Evolutionary conservation across 2,797 vertebrate species (phyloP), one percentile per base, ranked within the genome.

Genomic region (Cryptoblepharus egeriae): DNA sequence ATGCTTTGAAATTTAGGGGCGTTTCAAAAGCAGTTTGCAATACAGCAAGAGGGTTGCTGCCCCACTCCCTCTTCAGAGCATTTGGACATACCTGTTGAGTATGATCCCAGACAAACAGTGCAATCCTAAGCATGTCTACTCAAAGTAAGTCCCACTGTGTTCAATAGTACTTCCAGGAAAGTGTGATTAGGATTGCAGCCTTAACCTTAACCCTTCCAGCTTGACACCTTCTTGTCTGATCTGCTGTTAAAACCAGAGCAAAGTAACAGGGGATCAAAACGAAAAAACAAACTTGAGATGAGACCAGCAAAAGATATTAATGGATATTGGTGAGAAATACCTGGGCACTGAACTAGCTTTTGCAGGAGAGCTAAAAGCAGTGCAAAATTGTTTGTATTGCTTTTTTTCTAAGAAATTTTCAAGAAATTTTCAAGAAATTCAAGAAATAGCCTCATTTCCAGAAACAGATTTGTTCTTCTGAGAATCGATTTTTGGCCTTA

Each of bases 351-450:
- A 39, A 65, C 49, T 60, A 61, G 7, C 37, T 35, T 73, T 32
- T 64, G 26, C 42, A 35, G 30, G n/a, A 3, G 58, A 5, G n/a
- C 58, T 57, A 42, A 45, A 73, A 77, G 72, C 39, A 75, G 28
- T 60, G 45, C 18, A 39, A 58, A 39, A 3, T 10, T 9, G 32
- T 18, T 70, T 18, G 1, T n/a, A 42, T 52, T 55, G 60, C 37
- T 70, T 28, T 71, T 28, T 71, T 15, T 8, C 45, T 12, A 39
- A 71, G 64, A 84, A 72, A 82, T 15, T 28, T 45, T 24, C 4
- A 8, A 11, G 42, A 73, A 58, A 67, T 28, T 9, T 76, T 75
- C 81, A 39, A 71, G 64, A 84, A 72, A 82, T 15, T 28, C 4
- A 8, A 11, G 42, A 73, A 58, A 67, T 77, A 69, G 1, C 64